Base-by-base conservation (phyloP, 2,113 vertebrate genomes). In the Heterotis niloticus region DNA sequence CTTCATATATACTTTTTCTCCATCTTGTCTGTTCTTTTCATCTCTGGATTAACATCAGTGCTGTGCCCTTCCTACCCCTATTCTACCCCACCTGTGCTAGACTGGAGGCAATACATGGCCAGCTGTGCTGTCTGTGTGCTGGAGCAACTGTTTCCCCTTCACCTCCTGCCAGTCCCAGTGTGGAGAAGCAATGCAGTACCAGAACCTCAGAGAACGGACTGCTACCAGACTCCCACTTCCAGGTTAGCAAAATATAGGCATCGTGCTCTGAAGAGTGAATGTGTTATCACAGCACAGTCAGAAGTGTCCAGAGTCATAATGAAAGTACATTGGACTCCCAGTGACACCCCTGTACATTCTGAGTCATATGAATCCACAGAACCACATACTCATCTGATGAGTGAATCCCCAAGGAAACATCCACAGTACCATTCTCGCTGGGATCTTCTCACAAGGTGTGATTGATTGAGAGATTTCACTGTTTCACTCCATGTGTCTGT, bases 91-190 rank as follows among this genome's bases (percentile, higher is more conserved):
- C 29, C n/a, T 10, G 14, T 17, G 14, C 13, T 72, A 89, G 88
- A 78, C 78, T 86, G 54, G 78, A 77, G 52, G 76, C 80, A 4
- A 64, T 88, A 56, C 86, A 86, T 73, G 66, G 60, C 12, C 71
- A 83, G 64, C 83, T 89, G 77, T 75, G 80, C 51, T 78, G 82
- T 24, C 28, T 78, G 23, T 81, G 84, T 79, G 73, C 54, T 29
- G 80, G 64, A 17, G 77, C 64, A 34, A 54, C 80, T 14, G n/a
- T 84, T 2, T 75, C 64, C 34, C 52, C 34, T 34, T 70, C 79
- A 34, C 26, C 59, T 5, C 23, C 51, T 34, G 17, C 79, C 24
- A 78, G 28, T 44, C 52, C 56, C 52, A 54, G 78, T 68, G 13
- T 71, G 10, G 65, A 82, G 29, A 75, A 66, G 64, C 34, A 76